These are phyloP conservation scores for Channallabes apus DNA, from an alignment of 2,797 vertebrate species.

Conservation along the genomic window DNA sequence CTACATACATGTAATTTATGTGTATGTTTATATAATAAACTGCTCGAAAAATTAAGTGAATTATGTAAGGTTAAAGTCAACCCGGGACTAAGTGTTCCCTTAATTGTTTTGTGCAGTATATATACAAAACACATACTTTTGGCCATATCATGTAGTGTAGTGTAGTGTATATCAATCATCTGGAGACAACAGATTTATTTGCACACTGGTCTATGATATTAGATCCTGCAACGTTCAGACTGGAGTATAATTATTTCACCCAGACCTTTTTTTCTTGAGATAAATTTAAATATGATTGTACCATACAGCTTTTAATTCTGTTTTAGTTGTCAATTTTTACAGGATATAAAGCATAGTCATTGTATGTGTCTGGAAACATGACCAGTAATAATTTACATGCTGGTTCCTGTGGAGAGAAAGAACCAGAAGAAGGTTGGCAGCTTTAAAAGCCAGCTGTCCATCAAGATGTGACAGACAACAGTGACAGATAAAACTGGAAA, in stretches of 20 bases:
- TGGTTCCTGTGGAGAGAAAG: constrained; percentile 59
- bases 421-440: constrained; percentile 30
- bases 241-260: not conserved
- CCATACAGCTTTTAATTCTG: not conserved
- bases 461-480: constrained; percentile 40
- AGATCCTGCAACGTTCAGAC: not conserved
- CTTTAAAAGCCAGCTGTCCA: constrained; percentile 21
- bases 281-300: not conserved
- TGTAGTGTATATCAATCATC: not conserved
- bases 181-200: not conserved
- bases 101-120: too few relatives aligned
- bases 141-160: not conserved
- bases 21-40: too few relatives aligned
- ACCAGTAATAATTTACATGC: constrained; percentile 59
- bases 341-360: constrained; percentile 50
- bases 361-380: constrained; percentile 58
- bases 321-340: constrained; percentile 39
- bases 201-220: not conserved
- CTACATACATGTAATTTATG: too few relatives aligned
- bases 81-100: too few relatives aligned
- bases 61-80: too few relatives aligned
- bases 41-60: too few relatives aligned
- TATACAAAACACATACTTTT: not conserved
- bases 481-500: constrained; percentile 35
- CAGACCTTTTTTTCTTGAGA: not conserved